phyloP scores from a whole-genome alignment of 2,797 vertebrate genomes.

The Harpagifer antarcticus region DNA sequence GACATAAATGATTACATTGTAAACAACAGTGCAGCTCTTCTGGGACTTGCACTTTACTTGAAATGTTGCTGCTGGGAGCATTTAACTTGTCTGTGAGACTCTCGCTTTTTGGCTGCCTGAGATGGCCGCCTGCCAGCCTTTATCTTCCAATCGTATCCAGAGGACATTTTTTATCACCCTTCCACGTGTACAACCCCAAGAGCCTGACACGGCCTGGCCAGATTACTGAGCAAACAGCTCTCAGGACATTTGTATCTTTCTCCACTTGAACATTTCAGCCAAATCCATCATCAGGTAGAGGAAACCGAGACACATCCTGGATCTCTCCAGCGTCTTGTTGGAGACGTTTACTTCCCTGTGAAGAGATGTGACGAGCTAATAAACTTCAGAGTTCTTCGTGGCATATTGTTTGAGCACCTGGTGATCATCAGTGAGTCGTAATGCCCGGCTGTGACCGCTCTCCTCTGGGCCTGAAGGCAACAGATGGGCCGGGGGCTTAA shows the following conservation, averaged over 20 bases:
- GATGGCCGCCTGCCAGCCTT: slow-evolving; percentile 50
- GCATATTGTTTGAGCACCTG: slow-evolving; percentile 37
- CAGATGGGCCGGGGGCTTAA: slow-evolving; percentile 71
- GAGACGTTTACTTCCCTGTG: slow-evolving; percentile 17
- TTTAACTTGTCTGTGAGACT: slow-evolving; percentile 38
- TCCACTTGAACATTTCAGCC: slow-evolving; percentile 33
- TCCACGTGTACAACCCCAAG: slow-evolving; percentile 55
- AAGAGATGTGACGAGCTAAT: slow-evolving; percentile 12
- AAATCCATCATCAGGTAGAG: slow-evolving; percentile 25
- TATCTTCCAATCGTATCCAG: slow-evolving; percentile 61
- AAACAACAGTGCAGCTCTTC: neutral
- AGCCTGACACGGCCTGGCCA: slow-evolving; percentile 21
- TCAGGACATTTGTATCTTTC: slow-evolving; percentile 45
- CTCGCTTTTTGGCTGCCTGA: slow-evolving; percentile 24
- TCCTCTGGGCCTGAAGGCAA: slow-evolving; percentile 54
- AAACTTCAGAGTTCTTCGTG: slow-evolving; percentile 2
- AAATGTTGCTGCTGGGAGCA: slow-evolving; percentile 27
- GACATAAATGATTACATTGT: neutral
- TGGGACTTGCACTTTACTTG: slow-evolving; percentile 13
- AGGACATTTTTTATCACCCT: slow-evolving; percentile 60
- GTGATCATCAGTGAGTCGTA: slow-evolving; percentile 38
- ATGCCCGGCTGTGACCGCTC: slow-evolving; percentile 39
- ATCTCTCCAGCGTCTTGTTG: neutral
- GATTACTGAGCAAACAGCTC: slow-evolving; percentile 51
- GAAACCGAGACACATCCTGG: slow-evolving; percentile 25